A percentile compares a stretch with the other conserved stretches of the same genome.
Conservation (phyloP, 2,797 vertebrate species). For the Vultur gryphus region DNA sequence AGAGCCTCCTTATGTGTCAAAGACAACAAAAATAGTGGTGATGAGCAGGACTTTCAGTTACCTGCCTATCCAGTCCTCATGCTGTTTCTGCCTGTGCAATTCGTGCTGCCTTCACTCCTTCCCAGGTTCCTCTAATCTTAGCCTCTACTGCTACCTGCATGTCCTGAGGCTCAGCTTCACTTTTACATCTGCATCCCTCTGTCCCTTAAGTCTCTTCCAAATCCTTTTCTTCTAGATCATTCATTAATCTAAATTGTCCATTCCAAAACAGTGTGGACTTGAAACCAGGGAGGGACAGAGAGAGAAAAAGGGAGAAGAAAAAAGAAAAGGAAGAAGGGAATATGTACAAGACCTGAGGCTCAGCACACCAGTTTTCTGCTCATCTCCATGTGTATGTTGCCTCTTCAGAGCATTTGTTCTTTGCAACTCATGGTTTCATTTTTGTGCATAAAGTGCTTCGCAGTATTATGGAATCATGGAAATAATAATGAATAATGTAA, state of each 20-base stretch:
- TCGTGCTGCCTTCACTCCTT: neutral
- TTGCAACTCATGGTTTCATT: neutral
- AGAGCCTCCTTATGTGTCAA: neutral
- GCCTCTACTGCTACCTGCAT: neutral
- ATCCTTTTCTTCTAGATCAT: neutral
- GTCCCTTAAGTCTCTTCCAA: neutral
- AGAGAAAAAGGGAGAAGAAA: neutral
- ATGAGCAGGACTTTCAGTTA: neutral
- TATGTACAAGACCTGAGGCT: neutral
- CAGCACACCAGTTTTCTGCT: neutral
- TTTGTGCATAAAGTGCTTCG: neutral
- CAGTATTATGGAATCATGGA: neutral
- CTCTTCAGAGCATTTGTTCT: neutral
- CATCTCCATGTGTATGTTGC: neutral
- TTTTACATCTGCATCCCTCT: neutral
- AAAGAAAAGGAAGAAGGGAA: neutral
- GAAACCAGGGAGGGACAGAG: neutral
- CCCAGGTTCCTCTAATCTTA: neutral
- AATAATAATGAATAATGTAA: conserved; percentile 20
- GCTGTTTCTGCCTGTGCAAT: neutral
- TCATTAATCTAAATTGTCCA: neutral
- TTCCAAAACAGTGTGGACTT: neutral
- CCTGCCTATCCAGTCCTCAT: neutral
- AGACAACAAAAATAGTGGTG: neutral
- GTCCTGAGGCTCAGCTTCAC: neutral